Evolutionary conservation across 2,113 vertebrate genomes (phyloP), one percentile per base, ranked within the genome.

Genomic region (Microtus richardsoni): DNA sequence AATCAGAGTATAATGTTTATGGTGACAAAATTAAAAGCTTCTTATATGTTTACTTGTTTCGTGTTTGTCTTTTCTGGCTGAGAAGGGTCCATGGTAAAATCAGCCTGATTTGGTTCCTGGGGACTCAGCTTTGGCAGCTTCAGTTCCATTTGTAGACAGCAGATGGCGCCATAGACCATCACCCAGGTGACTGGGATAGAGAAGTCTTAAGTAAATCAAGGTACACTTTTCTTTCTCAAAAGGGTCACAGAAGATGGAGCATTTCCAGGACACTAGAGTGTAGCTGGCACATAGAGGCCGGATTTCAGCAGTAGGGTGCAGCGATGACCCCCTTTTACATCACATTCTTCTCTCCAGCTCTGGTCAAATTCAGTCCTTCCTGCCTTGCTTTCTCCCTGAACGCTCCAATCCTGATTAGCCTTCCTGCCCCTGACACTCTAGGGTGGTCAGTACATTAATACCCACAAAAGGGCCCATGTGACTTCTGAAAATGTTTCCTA

Each of bases 1-100:
- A 98, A 97, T 97, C 97, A 97, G 97, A 97, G 97, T 93, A 92
- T 94, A 98, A 98, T 97, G 95, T 98, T 97, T 98, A 98, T 98
- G 97, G 92, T 78, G 75, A 95, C 75, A 30, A 92, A 98, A 98
- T 97, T 98, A 98, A 97, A 97, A 26, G 33, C 62, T 94, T 96
- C 64, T 91, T 97, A 92, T 95, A 96, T 97, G 97, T 98, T 97
- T 86, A 9, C 60, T 30, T 0, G n/a, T 83, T 47, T 2, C 73
- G 4, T 4, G 21, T 58, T 47, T 60, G 33, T 86, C 64, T 93
- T 93, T 94, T 91, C 85, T 78, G 19, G 74, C n/a, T 6, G 83
- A 2, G 6, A 60, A 39, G 44, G 66, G 5, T 80, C 82, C 54
- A 8, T 94, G 60, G 16, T 22, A 28, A 75, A 62, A 87, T 60